Conservation (phyloP, 2,113 vertebrate species). For the Seriola rivoliana region DNA sequence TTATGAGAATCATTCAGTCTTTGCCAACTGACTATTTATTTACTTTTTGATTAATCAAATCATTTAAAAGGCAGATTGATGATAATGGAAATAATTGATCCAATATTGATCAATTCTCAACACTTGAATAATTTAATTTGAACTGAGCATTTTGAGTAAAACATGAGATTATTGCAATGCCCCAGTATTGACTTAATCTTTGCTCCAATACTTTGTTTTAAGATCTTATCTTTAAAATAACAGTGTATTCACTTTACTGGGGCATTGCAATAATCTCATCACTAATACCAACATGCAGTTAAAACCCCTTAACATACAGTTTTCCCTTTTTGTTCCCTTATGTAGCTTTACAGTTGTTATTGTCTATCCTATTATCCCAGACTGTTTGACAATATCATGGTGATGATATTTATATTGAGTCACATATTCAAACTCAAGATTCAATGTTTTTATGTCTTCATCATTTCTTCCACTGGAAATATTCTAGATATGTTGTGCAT, state of each 20-base stretch:
- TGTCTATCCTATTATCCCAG: neutral
- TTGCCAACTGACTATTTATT: neutral
- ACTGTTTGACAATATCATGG: neutral
- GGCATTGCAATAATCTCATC: neutral
- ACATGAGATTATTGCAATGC: too few species aligned
- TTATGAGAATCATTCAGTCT: neutral
- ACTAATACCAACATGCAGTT: neutral
- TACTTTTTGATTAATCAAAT: neutral
- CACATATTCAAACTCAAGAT: neutral
- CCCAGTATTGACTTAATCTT: neutral
- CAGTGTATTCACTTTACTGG: neutral
- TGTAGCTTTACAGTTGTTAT: neutral
- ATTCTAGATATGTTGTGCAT: neutral
- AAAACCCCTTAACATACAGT: neutral
- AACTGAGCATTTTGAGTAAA: neutral
- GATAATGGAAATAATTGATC: neutral
- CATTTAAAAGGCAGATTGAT: neutral
- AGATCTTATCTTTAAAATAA: neutral
- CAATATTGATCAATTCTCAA: neutral
- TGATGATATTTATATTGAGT: neutral
- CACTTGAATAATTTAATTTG: neutral
- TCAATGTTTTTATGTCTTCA: neutral
- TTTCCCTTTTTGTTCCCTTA: neutral
- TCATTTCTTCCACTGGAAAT: neutral
- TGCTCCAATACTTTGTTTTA: neutral